Base-by-base conservation (phyloP, 2,797 vertebrate species). In the Austrolebias charrua region DNA sequence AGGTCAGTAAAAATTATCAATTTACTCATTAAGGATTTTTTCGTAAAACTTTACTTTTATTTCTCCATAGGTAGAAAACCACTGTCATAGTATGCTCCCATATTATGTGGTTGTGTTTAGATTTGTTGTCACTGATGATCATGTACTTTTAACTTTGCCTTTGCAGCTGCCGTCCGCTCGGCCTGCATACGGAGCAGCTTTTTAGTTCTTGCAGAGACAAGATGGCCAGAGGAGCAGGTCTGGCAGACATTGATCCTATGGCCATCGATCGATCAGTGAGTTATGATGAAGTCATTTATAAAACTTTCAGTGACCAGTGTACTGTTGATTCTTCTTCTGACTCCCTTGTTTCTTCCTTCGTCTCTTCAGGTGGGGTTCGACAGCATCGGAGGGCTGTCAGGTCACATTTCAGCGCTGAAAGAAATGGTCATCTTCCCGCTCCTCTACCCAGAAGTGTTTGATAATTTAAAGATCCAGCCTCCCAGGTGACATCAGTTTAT, bases 371-470 rank as follows among this genome's bases (percentile, higher is more conserved):
- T 96, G 16, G 88, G 90, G 48, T 97, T 97, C 76, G 92, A 93
- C 76, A 91, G 90, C 2, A 87, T 97, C 24, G 96, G 96, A 29
- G 95, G 95, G 68, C 86, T 96, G 54, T 90, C 92, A 15, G 93
- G 82, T 60, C 95, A 96, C 79, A 96, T 97, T 73, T 88, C 94
- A 6, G 90, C 95, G 72, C 84, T 97, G 47, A 96, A 96, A 80
- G 95, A 97, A 75, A 96, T 97, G 95, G 92, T 97, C 0, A 78
- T 96, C 62, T 96, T 96, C 84, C 95, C 95, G 6, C 81, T 97
- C 57, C 93, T 97, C 63, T 97, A 97, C 76, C 95, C 95, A 19
- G 95, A 97, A 75, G 92, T 97, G 33, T 97, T 97, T 79, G 94
- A 97, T 80, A 94, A 90, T 78, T 95, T 97, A 79, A 95, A 93